These are phyloP conservation scores for Plemyria rubiginata DNA, from an alignment of 2,888 invertebrate species.

Conservation along the genomic window DNA sequence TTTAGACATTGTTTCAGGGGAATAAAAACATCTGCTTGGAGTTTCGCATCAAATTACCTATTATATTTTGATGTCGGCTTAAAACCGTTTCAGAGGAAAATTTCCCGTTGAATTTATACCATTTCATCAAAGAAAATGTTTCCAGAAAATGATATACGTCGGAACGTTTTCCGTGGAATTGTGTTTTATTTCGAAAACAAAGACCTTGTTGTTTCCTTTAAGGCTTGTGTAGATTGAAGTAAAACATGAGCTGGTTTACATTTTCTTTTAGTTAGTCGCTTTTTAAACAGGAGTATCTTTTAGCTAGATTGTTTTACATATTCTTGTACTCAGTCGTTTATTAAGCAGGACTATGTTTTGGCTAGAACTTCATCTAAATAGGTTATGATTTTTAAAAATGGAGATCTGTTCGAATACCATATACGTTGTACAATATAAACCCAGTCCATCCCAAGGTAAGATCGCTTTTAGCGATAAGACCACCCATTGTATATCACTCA, in stretches of 20 bases:
- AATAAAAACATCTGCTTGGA: not conserved
- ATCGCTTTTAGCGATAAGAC: no score
- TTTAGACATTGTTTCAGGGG: not conserved
- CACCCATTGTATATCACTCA: no score
- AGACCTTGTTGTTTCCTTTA: not conserved
- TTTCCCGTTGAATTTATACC: slow-evolving; percentile 7
- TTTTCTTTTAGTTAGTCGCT: not conserved
- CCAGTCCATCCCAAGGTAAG: no score
- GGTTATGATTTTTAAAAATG: no score
- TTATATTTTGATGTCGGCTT: slow-evolving; percentile 11
- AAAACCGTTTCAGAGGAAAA: slow-evolving; percentile 10
- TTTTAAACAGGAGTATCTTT: no score
- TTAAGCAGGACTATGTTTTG: no score
- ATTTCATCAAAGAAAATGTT: slow-evolving; percentile 19
- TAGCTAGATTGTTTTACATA: not conserved
- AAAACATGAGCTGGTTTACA: not conserved
- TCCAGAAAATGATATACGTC: slow-evolving; percentile 2
- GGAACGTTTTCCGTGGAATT: not conserved
- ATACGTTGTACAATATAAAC: no score
- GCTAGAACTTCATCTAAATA: no score
- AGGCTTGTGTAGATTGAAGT: not conserved
- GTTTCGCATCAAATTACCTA: slow-evolving; percentile 7
- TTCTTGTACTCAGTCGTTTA: no score
- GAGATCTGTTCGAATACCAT: no score
- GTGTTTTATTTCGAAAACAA: slow-evolving; percentile 10